phyloP scores from a whole-genome alignment of 1,140 invertebrate species.

The Drosophila athabasca region DNA sequence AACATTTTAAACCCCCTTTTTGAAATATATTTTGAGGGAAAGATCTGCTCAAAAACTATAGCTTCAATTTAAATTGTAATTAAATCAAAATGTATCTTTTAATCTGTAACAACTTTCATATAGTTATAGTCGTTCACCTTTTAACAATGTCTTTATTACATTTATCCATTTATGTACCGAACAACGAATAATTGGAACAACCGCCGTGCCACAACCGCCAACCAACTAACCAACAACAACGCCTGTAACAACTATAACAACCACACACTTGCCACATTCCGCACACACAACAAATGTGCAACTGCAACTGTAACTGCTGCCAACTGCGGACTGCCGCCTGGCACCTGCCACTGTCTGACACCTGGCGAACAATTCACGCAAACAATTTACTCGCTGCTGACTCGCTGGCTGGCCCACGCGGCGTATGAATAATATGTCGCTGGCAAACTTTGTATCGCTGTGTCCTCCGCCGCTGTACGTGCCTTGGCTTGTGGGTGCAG shows the following conservation, averaged over 20 bases:
- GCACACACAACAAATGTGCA: neutral
- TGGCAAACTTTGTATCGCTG: conserved; percentile 52
- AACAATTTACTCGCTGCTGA: conserved; percentile 34
- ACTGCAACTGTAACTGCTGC: conserved; percentile 9
- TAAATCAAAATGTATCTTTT: too few relatives aligned
- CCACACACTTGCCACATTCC: too few relatives aligned
- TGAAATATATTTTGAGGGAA: too few relatives aligned
- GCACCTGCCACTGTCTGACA: conserved; percentile 43
- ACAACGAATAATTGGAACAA: conserved; percentile 11
- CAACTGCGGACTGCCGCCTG: too few relatives aligned
- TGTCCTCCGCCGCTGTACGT: conserved; percentile 21
- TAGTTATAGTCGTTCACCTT: neutral
- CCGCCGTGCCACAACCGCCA: conserved; percentile 17
- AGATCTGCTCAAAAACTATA: too few relatives aligned
- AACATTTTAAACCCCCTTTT: too few relatives aligned
- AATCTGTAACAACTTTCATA: neutral
- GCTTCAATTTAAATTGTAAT: neutral
- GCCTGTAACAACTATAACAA: neutral
- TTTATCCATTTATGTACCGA: conserved; percentile 17
- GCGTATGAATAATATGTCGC: conserved; percentile 75
- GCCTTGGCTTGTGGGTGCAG: conserved; percentile 84
- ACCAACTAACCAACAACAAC: conserved; percentile 6
- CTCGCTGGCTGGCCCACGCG: conserved; percentile 44
- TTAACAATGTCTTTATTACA: conserved; percentile 14
- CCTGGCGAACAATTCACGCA: conserved; percentile 58